Conservation (phyloP, 2,113 vertebrate species). For the Martes martes region DNA sequence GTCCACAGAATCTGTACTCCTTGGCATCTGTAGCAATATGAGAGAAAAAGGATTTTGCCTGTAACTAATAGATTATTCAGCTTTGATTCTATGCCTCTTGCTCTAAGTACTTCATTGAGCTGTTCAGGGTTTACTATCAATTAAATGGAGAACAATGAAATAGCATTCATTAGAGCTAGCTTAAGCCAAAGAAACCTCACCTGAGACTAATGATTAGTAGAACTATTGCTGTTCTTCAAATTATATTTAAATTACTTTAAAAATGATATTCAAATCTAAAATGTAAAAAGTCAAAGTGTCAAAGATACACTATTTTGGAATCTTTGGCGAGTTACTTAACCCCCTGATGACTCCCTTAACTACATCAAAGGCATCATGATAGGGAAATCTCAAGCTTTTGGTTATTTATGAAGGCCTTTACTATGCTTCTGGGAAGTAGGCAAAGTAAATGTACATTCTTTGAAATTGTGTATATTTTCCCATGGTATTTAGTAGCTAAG, state of each 20-base stretch:
- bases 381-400: neutral
- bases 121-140: neutral
- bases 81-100: neutral
- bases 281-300: neutral
- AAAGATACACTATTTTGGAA: neutral
- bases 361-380: neutral
- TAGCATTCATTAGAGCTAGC: neutral
- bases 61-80: neutral
- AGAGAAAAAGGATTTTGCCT: neutral
- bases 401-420: neutral
- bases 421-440: neutral
- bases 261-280: neutral
- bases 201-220: neutral
- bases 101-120: neutral
- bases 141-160: neutral
- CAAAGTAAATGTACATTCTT: neutral
- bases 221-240: neutral
- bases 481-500: neutral
- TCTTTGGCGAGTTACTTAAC: neutral
- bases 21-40: neutral
- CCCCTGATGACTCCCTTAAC: neutral
- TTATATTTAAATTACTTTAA: slow-evolving; percentile 3
- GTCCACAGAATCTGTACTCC: neutral
- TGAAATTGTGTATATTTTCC: neutral
- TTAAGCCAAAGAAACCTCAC: neutral